Conservation (phyloP, 1,140 invertebrate species). For the Neoseiulus cucumeris region DNA sequence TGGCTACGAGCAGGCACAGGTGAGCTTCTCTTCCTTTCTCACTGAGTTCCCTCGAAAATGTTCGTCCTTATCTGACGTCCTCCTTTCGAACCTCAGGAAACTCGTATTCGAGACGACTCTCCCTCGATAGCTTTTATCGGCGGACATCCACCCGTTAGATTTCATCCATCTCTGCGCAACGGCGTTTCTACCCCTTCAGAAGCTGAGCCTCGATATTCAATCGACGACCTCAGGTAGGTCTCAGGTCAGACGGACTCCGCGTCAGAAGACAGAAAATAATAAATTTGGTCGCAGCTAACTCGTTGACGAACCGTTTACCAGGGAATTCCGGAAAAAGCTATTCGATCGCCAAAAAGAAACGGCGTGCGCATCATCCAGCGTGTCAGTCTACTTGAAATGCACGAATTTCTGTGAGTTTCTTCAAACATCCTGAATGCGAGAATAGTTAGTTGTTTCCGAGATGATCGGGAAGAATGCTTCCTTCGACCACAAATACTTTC, state of each 20-base stretch:
- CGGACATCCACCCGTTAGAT: neutral
- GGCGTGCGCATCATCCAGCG: neutral
- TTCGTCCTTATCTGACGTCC: too few relatives aligned
- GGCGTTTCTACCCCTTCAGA: neutral
- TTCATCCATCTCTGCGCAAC: neutral
- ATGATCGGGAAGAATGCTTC: too few relatives aligned
- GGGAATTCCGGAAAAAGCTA: neutral
- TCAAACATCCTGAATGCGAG: too few relatives aligned
- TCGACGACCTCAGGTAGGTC: too few relatives aligned
- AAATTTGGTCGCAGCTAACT: too few relatives aligned
- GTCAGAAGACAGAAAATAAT: too few relatives aligned
- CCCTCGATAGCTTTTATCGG: slow-evolving; percentile 6
- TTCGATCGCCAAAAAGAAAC: slow-evolving; percentile 6
- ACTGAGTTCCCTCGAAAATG: neutral
- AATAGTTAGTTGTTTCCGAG: too few relatives aligned
- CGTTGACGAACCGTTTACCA: too few relatives aligned
- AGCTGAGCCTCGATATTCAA: too few relatives aligned
- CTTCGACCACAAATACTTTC: too few relatives aligned
- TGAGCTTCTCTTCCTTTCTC: neutral
- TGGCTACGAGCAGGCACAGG: slow-evolving; percentile 18
- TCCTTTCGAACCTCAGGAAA: neutral
- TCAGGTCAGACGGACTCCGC: too few relatives aligned
- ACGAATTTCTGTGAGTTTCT: slow-evolving; percentile 15
- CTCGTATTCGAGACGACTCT: neutral
- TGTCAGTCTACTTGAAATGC: slow-evolving; percentile 17